Base-by-base conservation (phyloP, 2,113 vertebrate species). In the Sebastes schlegelii region DNA sequence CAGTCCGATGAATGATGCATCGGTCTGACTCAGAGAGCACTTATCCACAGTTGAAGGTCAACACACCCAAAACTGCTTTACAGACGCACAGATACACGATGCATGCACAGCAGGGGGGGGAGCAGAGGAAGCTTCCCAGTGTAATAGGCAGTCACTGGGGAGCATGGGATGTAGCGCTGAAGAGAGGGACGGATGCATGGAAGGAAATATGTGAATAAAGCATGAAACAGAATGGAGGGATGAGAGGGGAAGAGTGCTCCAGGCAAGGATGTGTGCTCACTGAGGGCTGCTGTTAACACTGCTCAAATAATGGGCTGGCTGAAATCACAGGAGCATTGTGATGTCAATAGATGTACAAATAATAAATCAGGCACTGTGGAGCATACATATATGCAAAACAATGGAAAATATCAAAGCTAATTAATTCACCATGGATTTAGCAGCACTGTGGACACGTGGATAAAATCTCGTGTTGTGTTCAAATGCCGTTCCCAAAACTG, bases 161-260 rank as follows among this genome's bases (percentile, higher is more conserved):
- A 90, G 8, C 2, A 3, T 2, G 0, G 73, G 51, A 68, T 57
- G 66, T 9, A 74, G 69, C 12, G 6, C 52, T 42, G 63, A 70
- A 23, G 61, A 76, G 73, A 83, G 65, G 8, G 48, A 48, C 42
- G 65, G 79, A 90, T 68, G 62, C 40, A 61, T 48, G 80, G 63
- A 79, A 74, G 87, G 77, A 86, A 85, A 71, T 61, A 6, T 77
- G 71, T 88, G 82, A 88, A 88, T 88, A 86, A 88, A 74, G 76
- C 55, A 88, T 86, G 79, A 89, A 71, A 82, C 61, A 46, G 57
- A 74, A 57, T 14, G 42, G 52, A 73, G 54, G 76, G 79, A 71
- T 61, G 64, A 67, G 80, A 77, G 69, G n/a, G n/a, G 43, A 75
- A 43, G 34, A 79, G 70, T 19, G 80, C 74, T 68, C 6, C 0